Evolutionary conservation across 2,113 vertebrate genomes (phyloP).

Genomic region (Gymnogyps californianus): DNA sequence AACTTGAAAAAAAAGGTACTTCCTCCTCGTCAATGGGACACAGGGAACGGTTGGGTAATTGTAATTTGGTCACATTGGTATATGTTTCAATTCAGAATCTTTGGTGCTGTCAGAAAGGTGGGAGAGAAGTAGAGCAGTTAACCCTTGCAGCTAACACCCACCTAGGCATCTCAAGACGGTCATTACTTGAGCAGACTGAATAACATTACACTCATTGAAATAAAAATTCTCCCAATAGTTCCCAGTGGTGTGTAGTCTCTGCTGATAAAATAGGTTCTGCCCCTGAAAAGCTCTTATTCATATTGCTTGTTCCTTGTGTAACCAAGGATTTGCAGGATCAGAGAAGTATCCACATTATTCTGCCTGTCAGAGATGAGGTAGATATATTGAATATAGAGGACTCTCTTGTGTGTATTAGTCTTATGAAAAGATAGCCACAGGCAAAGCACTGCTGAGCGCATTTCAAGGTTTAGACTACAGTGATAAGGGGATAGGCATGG

Average conservation of each 20-base stretch:
- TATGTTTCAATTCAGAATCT: neutral
- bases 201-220: neutral
- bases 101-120: neutral
- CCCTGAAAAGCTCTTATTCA: neutral
- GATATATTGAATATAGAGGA: neutral
- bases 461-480: neutral
- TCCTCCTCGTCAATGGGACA: neutral
- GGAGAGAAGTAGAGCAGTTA: neutral
- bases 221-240: neutral
- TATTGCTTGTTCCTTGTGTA: neutral
- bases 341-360: neutral
- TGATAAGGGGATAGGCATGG: neutral
- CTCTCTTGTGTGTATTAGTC: neutral
- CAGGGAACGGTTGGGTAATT: neutral
- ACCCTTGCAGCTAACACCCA: neutral
- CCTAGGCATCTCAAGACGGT: neutral
- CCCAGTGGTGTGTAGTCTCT: neutral
- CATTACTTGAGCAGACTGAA: neutral
- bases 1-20: neutral
- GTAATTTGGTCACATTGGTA: neutral
- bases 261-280: neutral
- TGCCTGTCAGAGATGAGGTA: neutral
- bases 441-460: neutral
- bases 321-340: neutral
- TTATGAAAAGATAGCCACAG: neutral